phyloP scores from a whole-genome alignment of 1,140 invertebrate genomes.

The Drosophila pruinosa region DNA sequence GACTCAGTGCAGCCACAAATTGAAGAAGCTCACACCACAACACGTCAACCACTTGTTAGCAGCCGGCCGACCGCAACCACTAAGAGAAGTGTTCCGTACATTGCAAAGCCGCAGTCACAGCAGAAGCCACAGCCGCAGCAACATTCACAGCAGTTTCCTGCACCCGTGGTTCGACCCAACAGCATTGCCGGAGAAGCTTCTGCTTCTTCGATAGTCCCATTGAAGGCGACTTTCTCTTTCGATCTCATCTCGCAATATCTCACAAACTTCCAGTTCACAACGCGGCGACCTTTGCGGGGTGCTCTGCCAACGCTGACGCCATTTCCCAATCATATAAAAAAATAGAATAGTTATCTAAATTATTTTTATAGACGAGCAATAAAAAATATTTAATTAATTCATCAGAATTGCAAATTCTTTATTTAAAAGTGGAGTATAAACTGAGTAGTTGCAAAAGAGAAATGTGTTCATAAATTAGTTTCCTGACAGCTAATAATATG shows the following conservation, averaged over 20 bases:
- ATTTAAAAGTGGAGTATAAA: too few species aligned
- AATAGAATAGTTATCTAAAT: constrained; percentile 55
- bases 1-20: constrained; percentile 4
- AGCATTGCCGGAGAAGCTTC: constrained; percentile 3
- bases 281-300: constrained; percentile 57
- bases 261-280: constrained; percentile 61
- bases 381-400: constrained; percentile 50
- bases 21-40: constrained; percentile 1
- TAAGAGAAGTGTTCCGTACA: not conserved
- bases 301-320: constrained; percentile 71
- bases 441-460: too few species aligned
- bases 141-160: not conserved
- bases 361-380: constrained; percentile 47
- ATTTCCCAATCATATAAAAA: constrained; percentile 55
- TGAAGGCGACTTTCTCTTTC: constrained; percentile 1
- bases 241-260: constrained; percentile 46
- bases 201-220: not conserved
- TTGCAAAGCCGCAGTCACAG: not conserved
- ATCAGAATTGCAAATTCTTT: too few species aligned
- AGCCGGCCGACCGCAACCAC: not conserved
- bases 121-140: not conserved
- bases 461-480: too few species aligned
- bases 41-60: not conserved
- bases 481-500: too few species aligned
- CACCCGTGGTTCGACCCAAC: constrained; percentile 19